A percentile compares a stretch with the other conserved stretches of the same genome.
These are phyloP conservation scores for Sander vitreus DNA, from an alignment of 2,113 vertebrate genomes.

Conservation along the genomic window DNA sequence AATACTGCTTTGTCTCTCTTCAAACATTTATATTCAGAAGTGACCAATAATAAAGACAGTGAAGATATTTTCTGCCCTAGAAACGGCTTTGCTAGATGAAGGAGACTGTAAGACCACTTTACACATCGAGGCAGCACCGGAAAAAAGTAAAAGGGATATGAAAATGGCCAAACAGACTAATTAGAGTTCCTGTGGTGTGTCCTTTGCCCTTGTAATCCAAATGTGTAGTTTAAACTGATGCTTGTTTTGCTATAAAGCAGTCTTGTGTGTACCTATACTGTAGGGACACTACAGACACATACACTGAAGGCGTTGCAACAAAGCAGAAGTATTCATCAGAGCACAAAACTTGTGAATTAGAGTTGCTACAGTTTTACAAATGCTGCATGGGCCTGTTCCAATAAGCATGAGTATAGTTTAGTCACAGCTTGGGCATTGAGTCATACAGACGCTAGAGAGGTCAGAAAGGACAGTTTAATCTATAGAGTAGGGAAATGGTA, in stretches of 20 bases:
- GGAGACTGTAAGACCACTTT: background rate
- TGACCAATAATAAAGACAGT: background rate
- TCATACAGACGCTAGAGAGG: background rate
- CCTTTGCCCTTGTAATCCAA: background rate
- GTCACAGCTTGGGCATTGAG: background rate
- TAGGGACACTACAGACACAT: background rate
- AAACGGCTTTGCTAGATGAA: background rate
- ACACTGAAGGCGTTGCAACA: conserved; percentile 19
- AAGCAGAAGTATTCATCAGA: conserved; percentile 26
- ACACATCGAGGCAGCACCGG: background rate
- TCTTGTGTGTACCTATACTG: background rate
- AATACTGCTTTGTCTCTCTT: background rate
- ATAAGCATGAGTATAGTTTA: background rate
- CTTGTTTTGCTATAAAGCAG: background rate
- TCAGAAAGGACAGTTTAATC: background rate
- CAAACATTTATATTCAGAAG: background rate
- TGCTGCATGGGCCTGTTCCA: background rate
- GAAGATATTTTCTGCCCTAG: background rate
- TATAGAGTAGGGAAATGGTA: no score
- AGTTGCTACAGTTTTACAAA: conserved; percentile 7
- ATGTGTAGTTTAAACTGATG: background rate
- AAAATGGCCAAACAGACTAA: background rate
- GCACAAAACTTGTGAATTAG: background rate
- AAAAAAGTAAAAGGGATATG: background rate
- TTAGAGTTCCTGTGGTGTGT: background rate